Evolutionary conservation across 2,113 vertebrate species (phyloP).

Genomic region (Procavia capensis): DNA sequence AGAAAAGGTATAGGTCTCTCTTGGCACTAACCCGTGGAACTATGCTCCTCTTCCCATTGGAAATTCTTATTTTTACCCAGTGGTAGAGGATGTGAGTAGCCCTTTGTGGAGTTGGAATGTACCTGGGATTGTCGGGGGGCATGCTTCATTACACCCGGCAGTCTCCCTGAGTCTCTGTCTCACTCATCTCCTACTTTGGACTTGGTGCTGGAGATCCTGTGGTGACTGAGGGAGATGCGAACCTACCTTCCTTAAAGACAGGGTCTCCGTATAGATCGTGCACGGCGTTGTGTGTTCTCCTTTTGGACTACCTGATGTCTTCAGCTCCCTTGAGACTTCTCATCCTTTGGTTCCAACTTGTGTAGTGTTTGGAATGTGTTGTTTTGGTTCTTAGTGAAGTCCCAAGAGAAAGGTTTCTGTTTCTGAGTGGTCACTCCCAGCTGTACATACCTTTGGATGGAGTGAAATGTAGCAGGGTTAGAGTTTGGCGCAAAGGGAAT

Average conservation of each 20-base stretch:
- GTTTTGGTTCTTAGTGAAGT: slow-evolving; percentile 73
- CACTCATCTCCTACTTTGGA: background rate
- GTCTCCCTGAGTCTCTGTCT: background rate
- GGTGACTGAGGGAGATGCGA: background rate
- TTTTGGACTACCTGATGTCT: slow-evolving; percentile 55
- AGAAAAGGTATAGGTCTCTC: background rate
- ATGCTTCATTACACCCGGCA: background rate
- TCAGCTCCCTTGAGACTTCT: slow-evolving; percentile 9
- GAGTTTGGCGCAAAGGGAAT: slow-evolving; percentile 63
- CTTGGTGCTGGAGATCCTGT: background rate
- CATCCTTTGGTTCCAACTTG: slow-evolving; percentile 63
- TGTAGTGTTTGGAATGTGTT: slow-evolving; percentile 74
- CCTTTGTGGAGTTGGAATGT: background rate
- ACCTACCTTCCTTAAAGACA: background rate
- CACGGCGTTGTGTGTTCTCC: background rate
- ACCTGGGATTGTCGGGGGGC: background rate
- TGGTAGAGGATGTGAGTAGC: background rate
- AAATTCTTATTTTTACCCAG: background rate
- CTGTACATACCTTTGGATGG: slow-evolving; percentile 71
- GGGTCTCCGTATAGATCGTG: background rate
- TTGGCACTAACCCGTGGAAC: background rate
- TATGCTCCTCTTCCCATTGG: background rate
- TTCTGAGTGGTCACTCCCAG: slow-evolving; percentile 77
- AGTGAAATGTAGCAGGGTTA: slow-evolving; percentile 66
- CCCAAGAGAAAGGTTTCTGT: slow-evolving; percentile 77